These are phyloP conservation scores for Drosophila murphyi DNA, from an alignment of 1,140 invertebrate genomes.

Conservation along the genomic window DNA sequence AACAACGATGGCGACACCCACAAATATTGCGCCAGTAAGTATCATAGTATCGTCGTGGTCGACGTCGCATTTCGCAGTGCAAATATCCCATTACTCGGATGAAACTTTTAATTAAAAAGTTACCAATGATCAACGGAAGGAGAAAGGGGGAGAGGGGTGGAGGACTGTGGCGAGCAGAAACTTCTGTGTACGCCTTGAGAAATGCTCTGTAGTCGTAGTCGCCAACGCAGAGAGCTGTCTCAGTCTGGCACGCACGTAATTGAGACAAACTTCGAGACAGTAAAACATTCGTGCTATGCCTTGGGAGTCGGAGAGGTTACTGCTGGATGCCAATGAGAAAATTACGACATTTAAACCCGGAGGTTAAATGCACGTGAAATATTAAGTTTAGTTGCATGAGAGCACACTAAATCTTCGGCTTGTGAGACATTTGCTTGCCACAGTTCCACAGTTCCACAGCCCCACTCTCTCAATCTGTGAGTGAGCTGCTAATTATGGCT, in stretches of 20 bases:
- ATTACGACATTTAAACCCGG: constrained; percentile 80
- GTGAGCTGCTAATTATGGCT: constrained; percentile 44
- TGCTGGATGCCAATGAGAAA: constrained; percentile 69
- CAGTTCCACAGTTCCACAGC: neutral
- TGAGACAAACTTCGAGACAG: constrained; percentile 81
- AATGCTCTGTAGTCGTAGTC: constrained; percentile 44
- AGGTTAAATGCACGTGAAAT: constrained; percentile 82
- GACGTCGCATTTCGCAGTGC: constrained; percentile 73
- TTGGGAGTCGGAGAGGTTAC: constrained; percentile 6
- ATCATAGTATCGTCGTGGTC: constrained; percentile 56
- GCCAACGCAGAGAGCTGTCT: constrained; percentile 46
- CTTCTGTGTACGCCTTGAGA: constrained; percentile 29
- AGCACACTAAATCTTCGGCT: constrained; percentile 78
- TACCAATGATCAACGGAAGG: constrained; percentile 75
- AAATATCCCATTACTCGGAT: constrained; percentile 83
- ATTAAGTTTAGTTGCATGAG: constrained; percentile 80
- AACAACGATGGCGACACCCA: constrained; percentile 42
- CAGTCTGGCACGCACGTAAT: constrained; percentile 79
- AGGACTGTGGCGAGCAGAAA: constrained; percentile 17
- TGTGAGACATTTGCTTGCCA: constrained; percentile 66
- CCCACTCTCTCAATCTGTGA: neutral
- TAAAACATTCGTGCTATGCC: constrained; percentile 72
- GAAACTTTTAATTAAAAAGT: constrained; percentile 83
- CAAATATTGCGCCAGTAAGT: constrained; percentile 71
- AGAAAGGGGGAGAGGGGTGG: constrained; percentile 9